phyloP scores from a whole-genome alignment of 2,113 vertebrate genomes.

The Vulpes ferrilata region DNA sequence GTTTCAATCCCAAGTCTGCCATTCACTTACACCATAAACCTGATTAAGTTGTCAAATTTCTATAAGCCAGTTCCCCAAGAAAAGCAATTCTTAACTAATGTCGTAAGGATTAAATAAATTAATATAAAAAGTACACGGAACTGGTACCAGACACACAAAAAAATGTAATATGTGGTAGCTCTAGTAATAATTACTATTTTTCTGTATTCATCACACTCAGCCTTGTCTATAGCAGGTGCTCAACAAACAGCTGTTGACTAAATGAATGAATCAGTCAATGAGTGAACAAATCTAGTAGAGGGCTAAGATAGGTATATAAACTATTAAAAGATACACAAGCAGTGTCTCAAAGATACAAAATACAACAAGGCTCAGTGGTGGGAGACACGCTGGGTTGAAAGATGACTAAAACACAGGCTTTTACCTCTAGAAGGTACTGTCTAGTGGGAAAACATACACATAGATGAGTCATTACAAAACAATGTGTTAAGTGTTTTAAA shows the following conservation, averaged over 20 bases:
- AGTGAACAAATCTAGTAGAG: conserved; percentile 1
- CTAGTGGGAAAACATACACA: background rate
- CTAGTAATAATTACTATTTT: background rate
- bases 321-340: background rate
- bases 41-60: conserved; percentile 14
- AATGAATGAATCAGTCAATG: background rate
- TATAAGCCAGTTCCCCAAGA: background rate
- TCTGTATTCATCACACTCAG: background rate
- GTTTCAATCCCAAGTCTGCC: background rate
- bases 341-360: background rate
- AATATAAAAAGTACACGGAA: background rate
- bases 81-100: conserved; percentile 1
- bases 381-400: background rate
- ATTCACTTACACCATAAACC: background rate
- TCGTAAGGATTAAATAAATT: conserved; percentile 9
- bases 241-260: conserved; percentile 18
- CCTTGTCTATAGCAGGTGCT: background rate
- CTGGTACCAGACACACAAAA: background rate
- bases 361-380: background rate
- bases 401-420: background rate
- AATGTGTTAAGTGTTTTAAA: background rate
- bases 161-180: background rate
- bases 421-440: background rate
- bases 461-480: conserved; percentile 2
- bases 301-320: background rate